Evolutionary conservation across 1,140 invertebrate genomes (phyloP).

Genomic region (Drosophila pseudoananassae): DNA sequence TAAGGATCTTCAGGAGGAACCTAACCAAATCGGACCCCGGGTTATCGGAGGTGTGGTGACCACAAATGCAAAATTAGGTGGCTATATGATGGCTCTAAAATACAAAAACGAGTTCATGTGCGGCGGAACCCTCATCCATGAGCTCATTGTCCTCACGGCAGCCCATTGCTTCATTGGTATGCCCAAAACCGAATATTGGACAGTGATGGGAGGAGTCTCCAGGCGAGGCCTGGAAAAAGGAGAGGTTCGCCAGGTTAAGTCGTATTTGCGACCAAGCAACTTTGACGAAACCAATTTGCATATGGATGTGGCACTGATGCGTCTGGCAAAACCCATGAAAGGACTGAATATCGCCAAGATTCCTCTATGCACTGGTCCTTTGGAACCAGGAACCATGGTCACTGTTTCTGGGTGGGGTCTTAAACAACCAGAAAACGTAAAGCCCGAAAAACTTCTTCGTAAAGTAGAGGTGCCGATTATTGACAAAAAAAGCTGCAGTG

Average conservation of each 20-base stretch:
- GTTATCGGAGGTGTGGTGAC: constrained; percentile 56
- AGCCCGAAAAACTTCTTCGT: constrained; percentile 21
- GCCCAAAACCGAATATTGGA: not conserved
- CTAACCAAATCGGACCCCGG: constrained; percentile 1
- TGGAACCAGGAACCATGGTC: constrained; percentile 2
- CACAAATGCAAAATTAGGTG: constrained; percentile 44
- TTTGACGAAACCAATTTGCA: constrained; percentile 30
- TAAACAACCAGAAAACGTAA: not conserved
- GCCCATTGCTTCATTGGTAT: constrained; percentile 54
- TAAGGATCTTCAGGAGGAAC: not conserved
- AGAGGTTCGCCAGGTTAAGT: not conserved
- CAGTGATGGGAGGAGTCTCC: constrained; percentile 32
- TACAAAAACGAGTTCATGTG: constrained; percentile 41
- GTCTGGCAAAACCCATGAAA: constrained; percentile 18
- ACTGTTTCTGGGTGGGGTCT: constrained; percentile 64
- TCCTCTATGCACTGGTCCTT: constrained; percentile 19
- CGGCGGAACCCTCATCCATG: constrained; percentile 45
- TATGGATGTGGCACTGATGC: constrained; percentile 62
- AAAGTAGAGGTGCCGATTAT: constrained; percentile 47
- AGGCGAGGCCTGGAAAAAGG: constrained; percentile 20
- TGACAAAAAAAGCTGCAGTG: constrained; percentile 5
- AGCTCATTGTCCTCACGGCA: constrained; percentile 48
- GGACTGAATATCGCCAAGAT: constrained; percentile 15
- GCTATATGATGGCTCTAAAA: constrained; percentile 47
- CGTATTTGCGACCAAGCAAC: constrained; percentile 1